Evolutionary conservation across 1,140 invertebrate species (phyloP), one percentile per base, ranked within the genome.

Genomic region (Zeugodacus cucurbitae): DNA sequence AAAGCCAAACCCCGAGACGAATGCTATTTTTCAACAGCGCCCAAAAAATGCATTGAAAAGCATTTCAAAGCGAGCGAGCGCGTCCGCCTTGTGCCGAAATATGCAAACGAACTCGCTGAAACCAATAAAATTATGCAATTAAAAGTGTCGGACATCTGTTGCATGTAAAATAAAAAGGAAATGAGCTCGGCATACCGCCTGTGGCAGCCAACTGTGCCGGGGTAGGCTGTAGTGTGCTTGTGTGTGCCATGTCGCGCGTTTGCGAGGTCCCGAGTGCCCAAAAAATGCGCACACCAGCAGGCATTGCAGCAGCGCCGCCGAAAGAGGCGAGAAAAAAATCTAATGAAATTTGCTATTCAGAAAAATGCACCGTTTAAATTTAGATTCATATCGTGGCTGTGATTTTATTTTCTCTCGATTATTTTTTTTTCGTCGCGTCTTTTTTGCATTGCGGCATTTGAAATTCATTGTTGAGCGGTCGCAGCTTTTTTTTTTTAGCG

Each of bases 101-200:
- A 82, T 82, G 74, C 74, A 82, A 82, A 82, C 41, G 74, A 82
- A 82, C 74, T 82, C 74, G 74, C 48, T 82, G 74, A 82, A 82
- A 48, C 74, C 74, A 82, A 82, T 82, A 82, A 82, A 82, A 82
- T 82, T 82, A 82, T 48, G 74, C 74, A 82, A 82, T 82, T 82
- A 82, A 82, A 82, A 82, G 74, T 82, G 74, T 48, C 74, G 74
- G 74, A 82, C 74, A 82, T 82, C 74, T 82, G 74, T 82, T 82
- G 74, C 74, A 82, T 82, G 74, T 41, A 82, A 48, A 67, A 82
- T 62, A 62, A 22, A 26, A 26, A 62, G 58, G 22, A 62, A 62
- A n/a, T 26, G 14, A 41, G 74, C 41, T 10, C 26, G 6, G 41
- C 74, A 82, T n/a, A n/a, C 74, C n/a, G 41, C 22, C 29, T 5